phyloP scores from a whole-genome alignment of 2,797 vertebrate genomes.

The Sebastes miniatus region DNA sequence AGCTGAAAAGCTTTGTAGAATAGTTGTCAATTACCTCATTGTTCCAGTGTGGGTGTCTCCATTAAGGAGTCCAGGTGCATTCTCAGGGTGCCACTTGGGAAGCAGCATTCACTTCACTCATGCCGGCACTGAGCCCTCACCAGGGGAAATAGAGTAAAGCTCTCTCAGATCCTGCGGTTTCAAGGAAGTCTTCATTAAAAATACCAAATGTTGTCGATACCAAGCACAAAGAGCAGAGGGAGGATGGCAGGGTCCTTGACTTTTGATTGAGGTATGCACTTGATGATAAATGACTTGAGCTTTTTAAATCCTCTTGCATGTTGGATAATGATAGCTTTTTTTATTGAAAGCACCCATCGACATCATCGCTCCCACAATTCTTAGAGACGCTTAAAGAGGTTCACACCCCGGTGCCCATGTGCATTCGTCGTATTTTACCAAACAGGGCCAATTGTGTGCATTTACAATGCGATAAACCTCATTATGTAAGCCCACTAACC shows the following conservation, averaged over 20 bases:
- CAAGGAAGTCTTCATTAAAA: constrained; percentile 68
- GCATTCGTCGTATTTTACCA: constrained; percentile 67
- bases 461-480: constrained; percentile 80
- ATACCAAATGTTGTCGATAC: constrained; percentile 63
- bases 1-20: constrained; percentile 47
- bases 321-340: constrained; percentile 48
- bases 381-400: constrained; percentile 48
- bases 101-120: constrained; percentile 61
- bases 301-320: constrained; percentile 56
- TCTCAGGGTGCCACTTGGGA: constrained; percentile 62
- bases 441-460: constrained; percentile 74
- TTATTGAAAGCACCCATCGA: constrained; percentile 40
- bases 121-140: constrained; percentile 41
- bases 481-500: constrained; percentile 81
- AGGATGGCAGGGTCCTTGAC: constrained; percentile 49
- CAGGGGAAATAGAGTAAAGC: constrained; percentile 66
- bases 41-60: constrained; percentile 62
- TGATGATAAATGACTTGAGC: constrained; percentile 50
- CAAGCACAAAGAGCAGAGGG: constrained; percentile 39
- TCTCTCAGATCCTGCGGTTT: constrained; percentile 58
- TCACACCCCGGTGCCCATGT: constrained; percentile 62
- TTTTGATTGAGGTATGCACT: constrained; percentile 62
- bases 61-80: constrained; percentile 71
- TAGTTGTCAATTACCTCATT: constrained; percentile 72
- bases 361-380: constrained; percentile 36